Evolutionary conservation across 2,797 vertebrate genomes (phyloP).

Genomic region (Betta splendens): DNA sequence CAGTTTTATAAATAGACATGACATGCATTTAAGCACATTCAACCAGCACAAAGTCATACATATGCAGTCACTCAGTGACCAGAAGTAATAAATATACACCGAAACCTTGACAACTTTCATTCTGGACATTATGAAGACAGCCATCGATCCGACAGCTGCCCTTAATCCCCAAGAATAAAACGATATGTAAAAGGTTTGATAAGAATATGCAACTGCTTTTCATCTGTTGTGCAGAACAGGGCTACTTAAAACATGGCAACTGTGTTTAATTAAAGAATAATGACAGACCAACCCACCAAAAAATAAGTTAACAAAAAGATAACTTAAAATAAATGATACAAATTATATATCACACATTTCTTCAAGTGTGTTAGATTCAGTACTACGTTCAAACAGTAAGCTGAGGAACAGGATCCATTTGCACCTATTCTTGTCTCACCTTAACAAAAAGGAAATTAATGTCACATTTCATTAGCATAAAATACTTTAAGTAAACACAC

Average conservation of each 20-base stretch:
- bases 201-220: constrained; percentile 69
- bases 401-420: constrained; percentile 44
- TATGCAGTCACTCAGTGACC: constrained; percentile 66
- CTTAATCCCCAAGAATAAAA: constrained; percentile 82
- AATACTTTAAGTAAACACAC: constrained; percentile 72
- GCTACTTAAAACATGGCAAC: constrained; percentile 72
- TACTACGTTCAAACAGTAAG: constrained; percentile 38
- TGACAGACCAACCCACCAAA: constrained; percentile 67
- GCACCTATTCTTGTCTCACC: constrained; percentile 29
- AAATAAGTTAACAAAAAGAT: constrained; percentile 75
- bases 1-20: constrained; percentile 73
- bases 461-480: constrained; percentile 57
- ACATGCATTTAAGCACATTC: constrained; percentile 64
- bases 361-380: constrained; percentile 54
- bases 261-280: constrained; percentile 74
- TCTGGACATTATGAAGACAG: constrained; percentile 77
- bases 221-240: constrained; percentile 72
- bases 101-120: constrained; percentile 78
- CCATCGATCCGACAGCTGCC: constrained; percentile 67
- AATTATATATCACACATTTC: constrained; percentile 56
- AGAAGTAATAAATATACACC: constrained; percentile 73
- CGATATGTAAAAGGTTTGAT: constrained; percentile 75
- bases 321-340: constrained; percentile 68
- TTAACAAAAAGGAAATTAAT: constrained; percentile 63
- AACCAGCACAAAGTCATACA: constrained; percentile 65